Conservation (phyloP, 2,113 vertebrate genomes). For the Saccopteryx leptura region DNA sequence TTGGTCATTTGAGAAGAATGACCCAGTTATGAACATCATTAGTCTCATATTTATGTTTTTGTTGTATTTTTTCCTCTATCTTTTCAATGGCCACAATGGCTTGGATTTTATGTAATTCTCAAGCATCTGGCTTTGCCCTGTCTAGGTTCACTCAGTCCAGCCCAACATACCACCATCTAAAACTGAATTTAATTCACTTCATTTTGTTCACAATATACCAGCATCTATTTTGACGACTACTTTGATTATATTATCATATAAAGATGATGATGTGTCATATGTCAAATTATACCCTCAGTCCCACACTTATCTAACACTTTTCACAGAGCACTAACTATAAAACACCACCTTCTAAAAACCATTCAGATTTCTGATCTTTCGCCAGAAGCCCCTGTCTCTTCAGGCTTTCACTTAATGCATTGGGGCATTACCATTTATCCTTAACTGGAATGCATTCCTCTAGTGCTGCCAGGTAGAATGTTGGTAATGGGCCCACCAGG, state of each 20-base stretch:
- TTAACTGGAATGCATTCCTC: background rate
- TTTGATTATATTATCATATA: background rate
- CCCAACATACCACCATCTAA: background rate
- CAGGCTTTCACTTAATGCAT: background rate
- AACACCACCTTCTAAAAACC: background rate
- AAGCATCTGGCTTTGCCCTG: background rate
- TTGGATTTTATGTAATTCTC: background rate
- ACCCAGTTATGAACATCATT: background rate
- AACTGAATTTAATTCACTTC: background rate
- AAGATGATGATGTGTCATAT: background rate
- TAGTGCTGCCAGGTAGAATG: constrained; percentile 19
- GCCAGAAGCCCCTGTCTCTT: background rate
- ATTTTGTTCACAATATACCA: background rate
- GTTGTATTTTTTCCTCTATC: background rate
- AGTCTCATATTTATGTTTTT: background rate
- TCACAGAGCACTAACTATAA: background rate
- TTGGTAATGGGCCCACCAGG: background rate
- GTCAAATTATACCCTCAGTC: background rate
- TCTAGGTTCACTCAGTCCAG: background rate
- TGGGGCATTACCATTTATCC: background rate
- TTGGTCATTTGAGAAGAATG: background rate
- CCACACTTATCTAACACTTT: background rate
- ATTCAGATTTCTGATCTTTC: background rate
- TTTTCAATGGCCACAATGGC: background rate
- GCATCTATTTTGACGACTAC: background rate